Conservation (phyloP, 2,888 invertebrate genomes). For the Epinotia ramella region DNA sequence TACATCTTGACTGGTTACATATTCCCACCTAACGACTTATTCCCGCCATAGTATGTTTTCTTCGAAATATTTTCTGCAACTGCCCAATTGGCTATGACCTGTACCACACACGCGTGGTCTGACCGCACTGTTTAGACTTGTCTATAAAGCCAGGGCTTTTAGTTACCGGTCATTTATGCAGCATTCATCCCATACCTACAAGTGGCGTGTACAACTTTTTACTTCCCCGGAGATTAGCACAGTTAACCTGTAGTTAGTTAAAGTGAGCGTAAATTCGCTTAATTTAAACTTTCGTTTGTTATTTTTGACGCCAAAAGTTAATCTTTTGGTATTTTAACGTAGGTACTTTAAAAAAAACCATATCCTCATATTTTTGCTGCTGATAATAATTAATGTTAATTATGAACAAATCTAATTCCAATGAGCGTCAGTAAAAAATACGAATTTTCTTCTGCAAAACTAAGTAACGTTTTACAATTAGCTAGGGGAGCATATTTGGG, state of each 20-base stretch:
- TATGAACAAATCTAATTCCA: background rate
- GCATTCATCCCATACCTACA: conserved; percentile 54
- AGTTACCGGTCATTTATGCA: conserved; percentile 61
- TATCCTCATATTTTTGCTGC: too few species aligned
- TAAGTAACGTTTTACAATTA: conserved; percentile 31
- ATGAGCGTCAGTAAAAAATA: conserved; percentile 3
- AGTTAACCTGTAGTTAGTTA: conserved; percentile 29
- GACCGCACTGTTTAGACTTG: conserved; percentile 56
- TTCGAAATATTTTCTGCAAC: background rate
- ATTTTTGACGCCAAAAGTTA: conserved; percentile 4
- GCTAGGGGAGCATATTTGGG: conserved; percentile 25
- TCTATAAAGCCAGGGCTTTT: conserved; percentile 66
- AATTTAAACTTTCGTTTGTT: conserved; percentile 26
- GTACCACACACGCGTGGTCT: conserved; percentile 50
- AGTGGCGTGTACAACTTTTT: conserved; percentile 38
- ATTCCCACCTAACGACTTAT: too few species aligned
- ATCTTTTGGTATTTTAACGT: background rate
- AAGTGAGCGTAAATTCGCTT: conserved; percentile 9
- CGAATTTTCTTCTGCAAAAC: conserved; percentile 6
- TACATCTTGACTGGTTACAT: too few species aligned
- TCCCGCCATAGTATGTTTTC: background rate
- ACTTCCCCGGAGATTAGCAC: conserved; percentile 30
- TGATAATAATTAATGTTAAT: too few species aligned
- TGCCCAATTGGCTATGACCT: conserved; percentile 11
- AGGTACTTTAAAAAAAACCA: too few species aligned